Evolutionary conservation across 2,113 vertebrate species (phyloP).

Genomic region (Microtus oregoni): DNA sequence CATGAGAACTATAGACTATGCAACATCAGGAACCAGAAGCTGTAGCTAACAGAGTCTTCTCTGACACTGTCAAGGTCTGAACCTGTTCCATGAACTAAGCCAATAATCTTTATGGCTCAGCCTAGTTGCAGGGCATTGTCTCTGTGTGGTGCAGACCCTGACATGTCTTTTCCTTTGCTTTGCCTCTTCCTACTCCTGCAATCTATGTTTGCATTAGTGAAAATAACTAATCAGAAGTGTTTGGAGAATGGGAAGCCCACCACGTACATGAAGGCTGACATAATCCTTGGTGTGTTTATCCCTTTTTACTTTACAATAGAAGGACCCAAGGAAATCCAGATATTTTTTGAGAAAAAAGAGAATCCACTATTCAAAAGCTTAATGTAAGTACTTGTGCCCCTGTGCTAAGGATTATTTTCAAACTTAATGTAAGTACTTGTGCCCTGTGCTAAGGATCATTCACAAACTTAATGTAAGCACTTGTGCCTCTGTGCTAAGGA

Average conservation of each 20-base stretch:
- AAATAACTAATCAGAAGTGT: neutral
- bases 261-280: neutral
- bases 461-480: too few relatives aligned
- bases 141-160: neutral
- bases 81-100: neutral
- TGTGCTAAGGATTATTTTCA: neutral
- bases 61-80: neutral
- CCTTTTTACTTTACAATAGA: neutral
- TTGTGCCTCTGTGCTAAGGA: too few relatives aligned
- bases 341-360: too few relatives aligned
- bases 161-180: neutral
- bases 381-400: too few relatives aligned
- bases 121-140: neutral
- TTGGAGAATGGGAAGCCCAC: neutral
- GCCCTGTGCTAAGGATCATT: neutral
- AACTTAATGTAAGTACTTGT: neutral
- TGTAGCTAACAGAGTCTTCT: neutral
- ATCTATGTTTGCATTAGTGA: neutral
- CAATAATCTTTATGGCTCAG: neutral
- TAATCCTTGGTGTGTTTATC: neutral
- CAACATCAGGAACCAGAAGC: neutral
- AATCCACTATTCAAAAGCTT: too few relatives aligned
- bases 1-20: neutral
- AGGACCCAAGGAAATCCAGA: accelerated
- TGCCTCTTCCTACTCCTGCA: neutral